These are phyloP conservation scores for Phacellophora camtschatica DNA, from an alignment of 30 jellyfish, hydroid and myxozoan species.

Conservation along the genomic window DNA sequence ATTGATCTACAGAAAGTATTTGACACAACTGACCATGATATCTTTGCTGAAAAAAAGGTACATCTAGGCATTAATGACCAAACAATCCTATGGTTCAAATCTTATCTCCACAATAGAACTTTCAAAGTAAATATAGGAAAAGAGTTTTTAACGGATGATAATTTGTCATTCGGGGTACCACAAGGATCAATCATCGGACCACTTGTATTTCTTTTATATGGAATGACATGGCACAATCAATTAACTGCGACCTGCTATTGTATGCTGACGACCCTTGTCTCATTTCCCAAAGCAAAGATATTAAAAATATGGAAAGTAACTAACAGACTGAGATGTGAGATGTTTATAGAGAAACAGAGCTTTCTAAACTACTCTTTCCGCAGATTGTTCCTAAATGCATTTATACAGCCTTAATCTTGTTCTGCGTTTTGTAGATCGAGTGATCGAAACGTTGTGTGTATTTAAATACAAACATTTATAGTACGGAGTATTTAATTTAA, in stretches of 20 bases:
- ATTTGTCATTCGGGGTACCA: slow-evolving; percentile 26
- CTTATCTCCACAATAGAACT: not conserved
- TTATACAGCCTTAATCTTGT: too few species aligned
- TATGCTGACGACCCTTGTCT: slow-evolving; percentile 6
- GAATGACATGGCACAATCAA: slow-evolving; percentile 12
- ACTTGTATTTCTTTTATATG: not conserved
- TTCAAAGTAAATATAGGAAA: not conserved
- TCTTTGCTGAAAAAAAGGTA: not conserved
- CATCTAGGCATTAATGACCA: not conserved
- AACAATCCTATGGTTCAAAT: not conserved
- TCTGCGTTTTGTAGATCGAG: too few species aligned
- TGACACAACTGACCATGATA: not conserved
- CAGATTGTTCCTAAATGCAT: too few species aligned
- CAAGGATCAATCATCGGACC: slow-evolving; percentile 37
- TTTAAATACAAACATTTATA: too few species aligned
- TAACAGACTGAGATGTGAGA: too few species aligned
- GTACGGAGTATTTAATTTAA: not conserved
- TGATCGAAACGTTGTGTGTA: too few species aligned
- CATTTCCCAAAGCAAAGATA: not conserved
- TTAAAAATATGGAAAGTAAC: too few species aligned
- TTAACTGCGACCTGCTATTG: not conserved
- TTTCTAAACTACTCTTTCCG: too few species aligned
- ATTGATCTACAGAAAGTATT: not conserved
- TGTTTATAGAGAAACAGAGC: too few species aligned
- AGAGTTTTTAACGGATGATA: not conserved